These are phyloP conservation scores for Sisyra nigra DNA, from an alignment of 2,888 invertebrate genomes.

Conservation along the genomic window DNA sequence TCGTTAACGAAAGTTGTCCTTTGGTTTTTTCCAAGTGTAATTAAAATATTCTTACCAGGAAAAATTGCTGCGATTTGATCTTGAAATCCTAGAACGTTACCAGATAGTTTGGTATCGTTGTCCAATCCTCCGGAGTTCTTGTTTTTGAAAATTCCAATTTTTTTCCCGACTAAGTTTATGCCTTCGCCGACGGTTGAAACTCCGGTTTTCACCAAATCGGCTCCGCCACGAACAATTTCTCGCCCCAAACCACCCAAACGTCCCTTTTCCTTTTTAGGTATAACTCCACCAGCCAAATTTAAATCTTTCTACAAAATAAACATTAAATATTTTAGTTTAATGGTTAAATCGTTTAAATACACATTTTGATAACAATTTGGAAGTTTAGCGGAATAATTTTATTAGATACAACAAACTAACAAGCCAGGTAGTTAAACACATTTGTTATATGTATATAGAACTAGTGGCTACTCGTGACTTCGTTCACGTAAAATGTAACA, in stretches of 20 bases:
- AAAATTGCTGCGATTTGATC: background rate
- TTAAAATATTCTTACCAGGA: background rate
- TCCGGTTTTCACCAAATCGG: background rate
- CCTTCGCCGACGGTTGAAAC: background rate
- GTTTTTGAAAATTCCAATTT: background rate
- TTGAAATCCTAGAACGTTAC: background rate
- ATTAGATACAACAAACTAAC: too few relatives aligned
- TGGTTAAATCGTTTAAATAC: too few relatives aligned
- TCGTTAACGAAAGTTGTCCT: background rate
- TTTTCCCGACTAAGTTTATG: slow-evolving; percentile 2
- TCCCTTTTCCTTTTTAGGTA: background rate
- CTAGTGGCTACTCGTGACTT: too few relatives aligned
- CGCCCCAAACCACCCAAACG: background rate
- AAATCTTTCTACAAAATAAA: too few relatives aligned
- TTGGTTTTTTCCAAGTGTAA: background rate
- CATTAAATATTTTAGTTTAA: too few relatives aligned
- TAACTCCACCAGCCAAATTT: background rate
- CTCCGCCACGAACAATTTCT: background rate
- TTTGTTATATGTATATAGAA: too few relatives aligned
- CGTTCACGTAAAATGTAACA: too few relatives aligned
- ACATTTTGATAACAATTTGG: too few relatives aligned
- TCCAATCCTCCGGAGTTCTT: background rate
- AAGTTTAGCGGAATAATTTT: too few relatives aligned
- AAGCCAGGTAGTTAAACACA: too few relatives aligned
- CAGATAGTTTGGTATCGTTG: background rate